Evolutionary conservation across 2,888 invertebrate species (phyloP).

Genomic region (Kuschelorhynchus macadamiae): DNA sequence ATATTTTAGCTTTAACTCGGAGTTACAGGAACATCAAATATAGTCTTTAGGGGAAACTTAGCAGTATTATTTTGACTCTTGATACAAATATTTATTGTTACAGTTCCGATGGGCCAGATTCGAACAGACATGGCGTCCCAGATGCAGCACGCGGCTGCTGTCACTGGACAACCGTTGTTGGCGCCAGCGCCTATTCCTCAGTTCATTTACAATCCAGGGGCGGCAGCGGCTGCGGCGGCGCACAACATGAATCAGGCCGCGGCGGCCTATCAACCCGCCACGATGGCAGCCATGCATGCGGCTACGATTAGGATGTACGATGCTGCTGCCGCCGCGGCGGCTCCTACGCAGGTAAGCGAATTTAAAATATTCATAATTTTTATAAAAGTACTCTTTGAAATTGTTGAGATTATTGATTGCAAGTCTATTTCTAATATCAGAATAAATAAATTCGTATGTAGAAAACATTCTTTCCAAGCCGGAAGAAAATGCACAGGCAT

Average conservation of each 20-base stretch:
- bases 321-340: slow-evolving; percentile 36
- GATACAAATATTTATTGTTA: slow-evolving; percentile 2
- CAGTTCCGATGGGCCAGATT: slow-evolving; percentile 70
- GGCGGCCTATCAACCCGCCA: slow-evolving; percentile 64
- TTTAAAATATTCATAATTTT: no score
- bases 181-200: slow-evolving; percentile 85
- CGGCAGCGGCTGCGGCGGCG: slow-evolving; percentile 33
- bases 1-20: no score
- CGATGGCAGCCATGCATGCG: slow-evolving; percentile 55
- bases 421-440: no score
- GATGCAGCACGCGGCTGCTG: slow-evolving; percentile 83
- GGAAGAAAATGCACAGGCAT: no score
- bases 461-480: no score
- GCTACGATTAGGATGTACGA: slow-evolving; percentile 77
- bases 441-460: no score
- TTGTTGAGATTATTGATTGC: no score
- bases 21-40: no score
- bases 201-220: slow-evolving; percentile 64
- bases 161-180: slow-evolving; percentile 87
- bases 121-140: slow-evolving; percentile 76
- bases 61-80: no score
- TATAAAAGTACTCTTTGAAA: no score
- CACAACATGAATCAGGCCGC: slow-evolving; percentile 64
- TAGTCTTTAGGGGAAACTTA: no score
- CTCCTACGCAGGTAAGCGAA: slow-evolving; percentile 13